Percentiles rank a stretch among this genome's conserved stretches.
These are phyloP conservation scores for Ciconia stormi DNA, from an alignment of 2,113 vertebrate species.

Conservation along the genomic window DNA sequence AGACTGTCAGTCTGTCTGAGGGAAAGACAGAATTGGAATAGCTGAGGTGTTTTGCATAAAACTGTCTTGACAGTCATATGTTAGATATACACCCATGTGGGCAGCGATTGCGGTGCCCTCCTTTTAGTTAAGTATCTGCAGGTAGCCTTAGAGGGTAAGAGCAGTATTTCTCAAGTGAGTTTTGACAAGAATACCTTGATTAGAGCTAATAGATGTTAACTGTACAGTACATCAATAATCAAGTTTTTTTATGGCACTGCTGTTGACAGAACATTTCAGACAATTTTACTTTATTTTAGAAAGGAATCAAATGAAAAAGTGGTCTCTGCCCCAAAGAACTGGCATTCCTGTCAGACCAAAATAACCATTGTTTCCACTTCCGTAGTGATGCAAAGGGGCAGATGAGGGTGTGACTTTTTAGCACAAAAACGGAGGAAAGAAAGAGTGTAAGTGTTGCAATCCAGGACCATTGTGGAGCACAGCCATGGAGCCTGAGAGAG, in stretches of 20 bases:
- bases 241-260: not conserved
- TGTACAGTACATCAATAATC: not conserved
- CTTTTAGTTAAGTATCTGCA: not conserved
- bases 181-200: not conserved
- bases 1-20: not conserved
- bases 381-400: not conserved
- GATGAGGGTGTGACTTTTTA: not conserved
- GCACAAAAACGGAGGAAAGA: not conserved
- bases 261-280: not conserved
- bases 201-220: not conserved
- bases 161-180: not conserved
- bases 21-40: not conserved
- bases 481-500: not conserved
- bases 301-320: not conserved
- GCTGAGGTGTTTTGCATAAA: not conserved
- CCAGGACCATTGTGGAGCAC: not conserved
- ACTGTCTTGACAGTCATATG: not conserved
- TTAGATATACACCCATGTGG: not conserved
- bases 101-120: not conserved
- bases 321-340: not conserved
- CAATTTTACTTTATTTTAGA: not conserved
- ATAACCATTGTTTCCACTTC: fast-evolving
- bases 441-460: not conserved
- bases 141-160: not conserved
- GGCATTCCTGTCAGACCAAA: not conserved